phyloP scores from a whole-genome alignment of 2,797 vertebrate species.

The Poeciliopsis turneri region DNA sequence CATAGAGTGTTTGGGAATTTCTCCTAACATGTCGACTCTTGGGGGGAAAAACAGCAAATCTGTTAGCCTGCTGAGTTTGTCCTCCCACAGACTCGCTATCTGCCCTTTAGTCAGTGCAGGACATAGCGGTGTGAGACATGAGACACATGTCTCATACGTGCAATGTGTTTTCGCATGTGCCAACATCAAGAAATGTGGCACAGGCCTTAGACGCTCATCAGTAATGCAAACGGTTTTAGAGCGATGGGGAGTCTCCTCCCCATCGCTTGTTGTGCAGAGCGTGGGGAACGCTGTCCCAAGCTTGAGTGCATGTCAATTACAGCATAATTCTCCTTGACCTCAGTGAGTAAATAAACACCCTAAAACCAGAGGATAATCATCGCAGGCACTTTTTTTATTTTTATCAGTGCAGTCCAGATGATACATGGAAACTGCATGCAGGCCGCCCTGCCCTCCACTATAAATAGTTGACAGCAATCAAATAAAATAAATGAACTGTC shows the following conservation, averaged over 20 bases:
- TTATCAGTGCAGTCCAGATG: slow-evolving; percentile 65
- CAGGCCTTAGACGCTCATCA: not conserved
- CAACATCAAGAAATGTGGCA: not conserved
- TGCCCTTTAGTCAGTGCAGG: no score
- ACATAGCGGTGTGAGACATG: no score
- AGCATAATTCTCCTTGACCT: slow-evolving; percentile 63
- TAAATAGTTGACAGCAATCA: slow-evolving; percentile 83
- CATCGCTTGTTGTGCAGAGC: slow-evolving; percentile 32
- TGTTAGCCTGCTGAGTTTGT: no score
- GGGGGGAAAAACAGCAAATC: no score
- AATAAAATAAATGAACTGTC: slow-evolving; percentile 88
- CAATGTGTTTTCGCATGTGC: not conserved
- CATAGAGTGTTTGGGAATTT: no score
- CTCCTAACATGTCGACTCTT: no score
- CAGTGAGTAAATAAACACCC: slow-evolving; percentile 80
- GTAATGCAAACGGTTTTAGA: not conserved
- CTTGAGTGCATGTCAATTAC: slow-evolving; percentile 72
- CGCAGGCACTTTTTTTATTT: slow-evolving; percentile 60
- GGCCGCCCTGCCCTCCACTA: slow-evolving; percentile 54
- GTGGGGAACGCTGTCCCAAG: slow-evolving; percentile 59
- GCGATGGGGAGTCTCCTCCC: not conserved
- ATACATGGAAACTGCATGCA: slow-evolving; percentile 72
- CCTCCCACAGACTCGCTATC: no score
- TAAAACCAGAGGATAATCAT: slow-evolving; percentile 70
- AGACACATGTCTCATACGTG: not conserved